Evolutionary conservation across 2,888 invertebrate species (phyloP), one percentile per base, ranked within the genome.

Genomic region (Xanthia togata): DNA sequence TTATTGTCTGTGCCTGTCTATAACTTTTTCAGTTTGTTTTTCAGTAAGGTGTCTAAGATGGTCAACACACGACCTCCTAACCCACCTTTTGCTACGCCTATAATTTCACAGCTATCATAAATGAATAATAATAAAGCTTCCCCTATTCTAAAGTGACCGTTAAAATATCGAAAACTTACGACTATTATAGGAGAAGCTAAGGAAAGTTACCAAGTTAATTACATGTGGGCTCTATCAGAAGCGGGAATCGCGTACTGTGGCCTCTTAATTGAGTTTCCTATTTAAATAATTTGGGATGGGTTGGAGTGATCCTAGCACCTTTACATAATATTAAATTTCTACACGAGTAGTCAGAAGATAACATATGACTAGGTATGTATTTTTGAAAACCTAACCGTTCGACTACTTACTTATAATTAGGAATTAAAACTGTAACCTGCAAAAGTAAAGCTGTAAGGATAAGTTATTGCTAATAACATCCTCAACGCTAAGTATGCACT

Each of bases 241-340:
- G 82, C 78, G 82, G 82, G 89, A 92, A 94, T 95, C 95, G 92
- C 89, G 82, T 85, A 88, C 89, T 89, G 88, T 85, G 87, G 89
- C 89, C 91, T 91, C 85, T 87, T 93, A 94, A 94, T 94, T 93
- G 92, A 92, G 92, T 94, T 92, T 91, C 91, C 93, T 93, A 94
- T 93, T 93, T 93, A 92, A 94, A 93, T 94, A 94, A 92, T 93
- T 94, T 93, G 86, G 88, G 89, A 85, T 79, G 77, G 80, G 88
- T 88, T 88, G 84, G 83, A 90, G 86, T 83, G 82, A 64, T 76
- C 82, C 81, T 84, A 90, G 85, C 88, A 72, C 65, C 72, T 88
- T 78, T 85, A 63, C 84, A 89, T 89, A 90, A 87, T 89, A 88
- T 90, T 90, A 90, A 91, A 90, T 89, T 57, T 50, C 14, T 41